Percentiles rank a stretch among this genome's conserved stretches.
These are phyloP conservation scores for Phalacrocorax aristotelis DNA, from an alignment of 2,113 vertebrate species.

Conservation along the genomic window DNA sequence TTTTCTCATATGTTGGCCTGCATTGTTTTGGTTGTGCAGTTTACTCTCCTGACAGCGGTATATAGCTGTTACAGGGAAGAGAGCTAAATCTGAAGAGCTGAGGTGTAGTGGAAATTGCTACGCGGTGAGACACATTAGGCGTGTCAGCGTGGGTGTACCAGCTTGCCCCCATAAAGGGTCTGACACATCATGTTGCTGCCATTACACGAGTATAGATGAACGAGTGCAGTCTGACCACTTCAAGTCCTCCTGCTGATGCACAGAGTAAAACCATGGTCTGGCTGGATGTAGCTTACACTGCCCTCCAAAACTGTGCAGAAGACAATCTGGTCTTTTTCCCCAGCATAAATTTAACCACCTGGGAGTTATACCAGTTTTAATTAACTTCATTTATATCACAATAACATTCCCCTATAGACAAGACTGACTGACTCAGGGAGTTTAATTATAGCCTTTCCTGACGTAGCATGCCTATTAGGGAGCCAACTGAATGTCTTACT, in stretches of 20 bases:
- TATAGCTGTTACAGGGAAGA: background rate
- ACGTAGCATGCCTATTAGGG: background rate
- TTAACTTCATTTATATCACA: background rate
- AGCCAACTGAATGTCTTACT: background rate
- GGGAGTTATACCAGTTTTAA: background rate
- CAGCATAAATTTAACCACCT: background rate
- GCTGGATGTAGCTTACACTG: background rate
- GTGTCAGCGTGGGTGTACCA: background rate
- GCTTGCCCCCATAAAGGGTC: background rate
- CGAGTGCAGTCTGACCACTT: background rate
- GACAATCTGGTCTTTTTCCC: background rate
- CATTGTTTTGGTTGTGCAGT: background rate
- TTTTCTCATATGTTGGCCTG: background rate
- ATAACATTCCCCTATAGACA: background rate
- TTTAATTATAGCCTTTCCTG: conserved; percentile 37
- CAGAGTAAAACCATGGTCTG: background rate
- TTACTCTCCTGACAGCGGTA: background rate
- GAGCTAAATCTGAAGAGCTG: background rate
- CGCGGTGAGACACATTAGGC: background rate
- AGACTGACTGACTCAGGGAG: background rate
- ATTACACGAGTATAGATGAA: fast-evolving
- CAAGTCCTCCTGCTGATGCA: background rate
- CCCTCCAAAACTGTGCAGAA: background rate
- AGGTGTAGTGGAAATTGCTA: background rate
- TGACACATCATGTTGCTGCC: background rate